Conservation (phyloP, 2,888 invertebrate genomes). For the Elmis aenea region DNA sequence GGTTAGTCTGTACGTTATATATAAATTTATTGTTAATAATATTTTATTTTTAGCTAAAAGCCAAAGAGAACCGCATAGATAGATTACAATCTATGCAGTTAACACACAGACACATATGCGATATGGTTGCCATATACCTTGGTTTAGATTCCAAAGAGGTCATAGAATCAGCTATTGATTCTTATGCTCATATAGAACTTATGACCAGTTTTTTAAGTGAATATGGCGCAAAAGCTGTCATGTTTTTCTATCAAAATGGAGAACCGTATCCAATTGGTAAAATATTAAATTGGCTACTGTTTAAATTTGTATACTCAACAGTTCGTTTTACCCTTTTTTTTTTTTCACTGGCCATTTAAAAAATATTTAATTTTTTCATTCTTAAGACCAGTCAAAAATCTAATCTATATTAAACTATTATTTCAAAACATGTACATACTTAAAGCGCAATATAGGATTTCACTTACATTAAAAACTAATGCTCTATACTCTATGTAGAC, state of each 20-base stretch:
- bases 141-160: slow-evolving; percentile 53
- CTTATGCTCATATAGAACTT: slow-evolving; percentile 56
- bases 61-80: slow-evolving; percentile 54
- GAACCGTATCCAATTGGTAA: slow-evolving; percentile 62
- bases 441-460: too few species aligned
- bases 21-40: not conserved
- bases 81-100: slow-evolving; percentile 48
- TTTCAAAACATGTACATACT: too few species aligned
- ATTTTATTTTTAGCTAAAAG: slow-evolving; percentile 50
- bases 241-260: slow-evolving; percentile 64
- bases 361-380: too few species aligned
- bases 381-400: too few species aligned
- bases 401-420: not conserved
- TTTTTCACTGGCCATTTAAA: too few species aligned
- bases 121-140: slow-evolving; percentile 58
- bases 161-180: slow-evolving; percentile 68
- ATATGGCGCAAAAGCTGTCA: slow-evolving; percentile 54
- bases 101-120: slow-evolving; percentile 62
- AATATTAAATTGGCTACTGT: slow-evolving; percentile 1
- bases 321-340: too few species aligned
- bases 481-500: too few species aligned
- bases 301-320: too few species aligned
- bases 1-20: slow-evolving; percentile 18
- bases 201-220: slow-evolving; percentile 59
- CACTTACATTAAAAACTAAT: too few species aligned